A percentile compares a stretch with the other conserved stretches of the same genome.
Conservation (phyloP, 2,888 invertebrate species). For the Notodonta ziczac region DNA sequence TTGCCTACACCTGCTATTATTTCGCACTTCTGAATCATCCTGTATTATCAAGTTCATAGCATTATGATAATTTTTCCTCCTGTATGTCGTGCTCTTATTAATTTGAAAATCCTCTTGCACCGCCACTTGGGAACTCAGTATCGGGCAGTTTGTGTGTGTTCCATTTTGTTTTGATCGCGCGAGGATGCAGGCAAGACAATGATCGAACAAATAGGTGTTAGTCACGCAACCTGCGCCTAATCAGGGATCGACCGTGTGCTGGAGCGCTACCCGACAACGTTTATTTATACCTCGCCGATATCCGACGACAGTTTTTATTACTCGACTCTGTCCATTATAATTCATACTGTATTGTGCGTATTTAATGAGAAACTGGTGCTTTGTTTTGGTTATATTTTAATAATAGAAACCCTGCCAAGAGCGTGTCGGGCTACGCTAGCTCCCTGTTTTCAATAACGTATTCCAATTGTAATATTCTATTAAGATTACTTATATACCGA, state of each 20-base stretch:
- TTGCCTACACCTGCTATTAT: too few species aligned
- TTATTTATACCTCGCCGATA: slow-evolving; percentile 79
- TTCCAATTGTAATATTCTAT: too few species aligned
- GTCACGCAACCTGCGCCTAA: slow-evolving; percentile 78
- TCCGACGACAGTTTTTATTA: slow-evolving; percentile 71
- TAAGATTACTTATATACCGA: too few species aligned
- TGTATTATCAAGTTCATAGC: too few species aligned
- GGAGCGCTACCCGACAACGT: slow-evolving; percentile 68
- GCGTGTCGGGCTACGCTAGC: too few species aligned
- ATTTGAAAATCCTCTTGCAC: neutral
- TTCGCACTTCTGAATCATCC: too few species aligned
- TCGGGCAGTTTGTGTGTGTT: slow-evolving; percentile 63
- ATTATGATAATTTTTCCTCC: too few species aligned
- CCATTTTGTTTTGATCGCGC: slow-evolving; percentile 67
- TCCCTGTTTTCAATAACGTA: too few species aligned
- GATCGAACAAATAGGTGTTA: slow-evolving; percentile 81
- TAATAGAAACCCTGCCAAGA: too few species aligned
- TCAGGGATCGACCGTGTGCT: slow-evolving; percentile 74
- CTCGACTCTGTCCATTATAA: slow-evolving; percentile 55
- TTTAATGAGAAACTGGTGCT: slow-evolving; percentile 30
- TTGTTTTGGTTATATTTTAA: too few species aligned
- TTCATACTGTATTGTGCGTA: slow-evolving; percentile 51
- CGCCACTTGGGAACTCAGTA: slow-evolving; percentile 21
- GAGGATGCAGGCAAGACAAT: slow-evolving; percentile 77
- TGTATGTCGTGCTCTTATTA: neutral